Conservation (phyloP, 1,140 invertebrate genomes). For the Sarcophaga bullata region DNA sequence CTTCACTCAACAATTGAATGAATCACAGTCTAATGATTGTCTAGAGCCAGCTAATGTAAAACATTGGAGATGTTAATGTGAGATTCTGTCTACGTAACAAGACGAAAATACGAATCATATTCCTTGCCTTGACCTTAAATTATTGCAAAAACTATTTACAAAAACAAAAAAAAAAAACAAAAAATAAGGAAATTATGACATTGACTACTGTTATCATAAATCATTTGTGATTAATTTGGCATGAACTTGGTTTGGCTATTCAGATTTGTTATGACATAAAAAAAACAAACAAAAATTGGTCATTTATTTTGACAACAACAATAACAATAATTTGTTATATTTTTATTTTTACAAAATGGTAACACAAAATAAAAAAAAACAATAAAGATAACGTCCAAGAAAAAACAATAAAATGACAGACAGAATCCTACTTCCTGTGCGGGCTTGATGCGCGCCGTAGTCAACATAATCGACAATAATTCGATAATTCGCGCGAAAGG, state of each 20-base stretch:
- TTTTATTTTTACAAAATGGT: not conserved
- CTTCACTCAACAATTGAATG: no score
- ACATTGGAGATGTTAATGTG: no score
- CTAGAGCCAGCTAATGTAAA: no score
- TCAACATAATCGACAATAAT: not conserved
- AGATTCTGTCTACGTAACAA: no score
- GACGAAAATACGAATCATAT: no score
- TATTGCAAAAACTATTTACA: no score
- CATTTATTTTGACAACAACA: not conserved
- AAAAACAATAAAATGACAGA: not conserved
- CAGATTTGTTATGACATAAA: not conserved
- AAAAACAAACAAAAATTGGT: not conserved
- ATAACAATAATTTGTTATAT: not conserved
- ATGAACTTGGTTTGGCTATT: not conserved
- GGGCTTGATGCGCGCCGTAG: not conserved
- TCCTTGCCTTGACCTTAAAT: no score
- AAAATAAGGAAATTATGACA: no score
- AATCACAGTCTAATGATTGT: no score
- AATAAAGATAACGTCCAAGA: not conserved
- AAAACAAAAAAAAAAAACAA: no score
- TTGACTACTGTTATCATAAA: not conserved
- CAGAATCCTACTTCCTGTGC: not conserved
- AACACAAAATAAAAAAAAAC: not conserved
- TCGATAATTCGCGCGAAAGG: not conserved
- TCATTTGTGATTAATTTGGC: constrained; percentile 1